Percentiles rank a stretch among this genome's conserved stretches.
Evolutionary conservation across 2,113 vertebrate species (phyloP).

Genomic region (Pica pica): DNA sequence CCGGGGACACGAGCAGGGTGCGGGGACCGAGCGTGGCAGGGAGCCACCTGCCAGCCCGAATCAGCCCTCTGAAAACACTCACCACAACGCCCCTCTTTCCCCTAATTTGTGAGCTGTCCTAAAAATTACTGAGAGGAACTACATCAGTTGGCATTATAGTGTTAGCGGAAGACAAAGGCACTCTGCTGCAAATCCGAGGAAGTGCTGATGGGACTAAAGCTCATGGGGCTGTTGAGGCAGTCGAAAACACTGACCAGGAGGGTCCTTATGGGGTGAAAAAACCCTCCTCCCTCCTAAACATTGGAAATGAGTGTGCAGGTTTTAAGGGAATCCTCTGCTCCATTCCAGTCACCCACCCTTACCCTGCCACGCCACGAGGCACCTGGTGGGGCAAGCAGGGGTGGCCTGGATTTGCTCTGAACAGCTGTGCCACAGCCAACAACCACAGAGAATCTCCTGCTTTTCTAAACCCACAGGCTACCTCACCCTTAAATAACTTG

Average conservation of each 20-base stretch:
- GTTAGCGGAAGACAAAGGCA: neutral
- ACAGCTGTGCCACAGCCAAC: neutral
- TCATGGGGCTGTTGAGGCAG: neutral
- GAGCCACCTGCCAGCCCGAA: neutral
- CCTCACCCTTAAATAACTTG: neutral
- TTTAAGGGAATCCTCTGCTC: neutral
- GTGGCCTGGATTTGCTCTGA: neutral
- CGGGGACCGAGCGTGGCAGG: neutral
- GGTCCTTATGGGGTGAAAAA: neutral
- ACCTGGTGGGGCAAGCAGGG: neutral
- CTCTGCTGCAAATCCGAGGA: neutral
- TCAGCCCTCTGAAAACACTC: neutral
- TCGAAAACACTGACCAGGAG: neutral
- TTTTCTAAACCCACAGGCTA: neutral
- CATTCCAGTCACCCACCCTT: neutral
- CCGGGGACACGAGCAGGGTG: conserved; percentile 70
- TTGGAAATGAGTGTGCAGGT: rapidly evolving
- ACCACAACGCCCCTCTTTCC: rapidly evolving
- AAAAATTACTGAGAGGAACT: neutral
- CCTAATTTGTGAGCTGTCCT: neutral
- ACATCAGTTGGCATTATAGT: neutral
- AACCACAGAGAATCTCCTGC: neutral
- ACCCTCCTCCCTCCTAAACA: neutral
- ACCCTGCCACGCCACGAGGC: rapidly evolving
- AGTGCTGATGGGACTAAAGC: neutral